These are phyloP conservation scores for Ischnura elegans DNA, from an alignment of 2,888 invertebrate genomes.

Conservation along the genomic window DNA sequence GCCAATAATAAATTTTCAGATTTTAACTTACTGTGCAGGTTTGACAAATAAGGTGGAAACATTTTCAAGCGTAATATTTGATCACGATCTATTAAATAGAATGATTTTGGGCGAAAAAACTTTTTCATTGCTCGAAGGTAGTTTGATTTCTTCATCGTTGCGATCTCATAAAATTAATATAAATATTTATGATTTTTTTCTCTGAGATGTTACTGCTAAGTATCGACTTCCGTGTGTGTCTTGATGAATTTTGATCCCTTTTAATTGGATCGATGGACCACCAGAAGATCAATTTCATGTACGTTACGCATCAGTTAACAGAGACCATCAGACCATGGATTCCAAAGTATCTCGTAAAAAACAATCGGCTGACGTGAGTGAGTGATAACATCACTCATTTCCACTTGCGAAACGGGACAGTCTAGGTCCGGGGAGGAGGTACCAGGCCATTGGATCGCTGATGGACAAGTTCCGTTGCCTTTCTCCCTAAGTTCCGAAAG, in stretches of 20 bases:
- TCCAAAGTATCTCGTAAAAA: neutral
- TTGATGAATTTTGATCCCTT: neutral
- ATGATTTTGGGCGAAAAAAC: neutral
- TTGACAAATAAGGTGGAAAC: too few species aligned
- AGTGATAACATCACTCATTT: conserved; percentile 25
- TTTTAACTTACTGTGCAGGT: too few species aligned
- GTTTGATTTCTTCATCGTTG: neutral
- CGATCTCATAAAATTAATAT: too few species aligned
- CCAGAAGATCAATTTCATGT: neutral
- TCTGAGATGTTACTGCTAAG: too few species aligned
- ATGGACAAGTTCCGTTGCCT: conserved; percentile 11
- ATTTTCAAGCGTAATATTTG: neutral
- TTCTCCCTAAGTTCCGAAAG: neutral
- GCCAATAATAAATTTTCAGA: too few species aligned
- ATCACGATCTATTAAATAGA: neutral
- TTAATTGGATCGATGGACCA: neutral
- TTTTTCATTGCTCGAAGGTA: neutral
- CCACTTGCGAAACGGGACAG: neutral
- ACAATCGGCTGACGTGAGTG: neutral
- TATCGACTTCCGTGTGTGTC: too few species aligned
- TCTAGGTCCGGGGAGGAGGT: neutral
- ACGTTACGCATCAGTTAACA: neutral
- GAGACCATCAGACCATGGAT: neutral
- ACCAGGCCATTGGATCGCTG: neutral
- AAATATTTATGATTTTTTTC: too few species aligned